These are phyloP conservation scores for Tauraco hartlaubi DNA, from an alignment of 2,797 vertebrate genomes.

Conservation along the genomic window DNA sequence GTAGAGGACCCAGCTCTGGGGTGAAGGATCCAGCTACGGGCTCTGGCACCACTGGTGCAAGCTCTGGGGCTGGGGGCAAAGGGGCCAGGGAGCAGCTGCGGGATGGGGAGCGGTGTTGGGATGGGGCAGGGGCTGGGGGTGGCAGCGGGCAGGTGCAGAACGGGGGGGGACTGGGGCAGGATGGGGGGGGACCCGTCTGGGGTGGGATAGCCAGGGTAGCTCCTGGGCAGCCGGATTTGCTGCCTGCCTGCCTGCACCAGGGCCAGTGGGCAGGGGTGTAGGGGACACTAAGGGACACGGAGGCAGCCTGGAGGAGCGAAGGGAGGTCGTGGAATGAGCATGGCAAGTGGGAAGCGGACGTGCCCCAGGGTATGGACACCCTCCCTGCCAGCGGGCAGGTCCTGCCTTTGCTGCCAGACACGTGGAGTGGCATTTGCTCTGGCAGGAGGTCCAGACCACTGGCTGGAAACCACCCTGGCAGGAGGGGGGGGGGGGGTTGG, in stretches of 20 bases:
- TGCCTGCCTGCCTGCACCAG: too few relatives aligned
- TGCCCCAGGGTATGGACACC: background rate
- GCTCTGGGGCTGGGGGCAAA: background rate
- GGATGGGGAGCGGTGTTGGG: too few relatives aligned
- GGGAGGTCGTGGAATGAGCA: too few relatives aligned
- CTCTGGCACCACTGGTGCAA: fast-evolving
- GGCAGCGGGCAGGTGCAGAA: background rate
- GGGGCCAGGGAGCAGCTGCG: background rate
- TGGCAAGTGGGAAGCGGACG: background rate
- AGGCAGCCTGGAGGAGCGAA: background rate
- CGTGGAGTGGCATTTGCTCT: background rate
- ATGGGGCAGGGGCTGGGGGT: background rate
- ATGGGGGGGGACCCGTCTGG: fast-evolving
- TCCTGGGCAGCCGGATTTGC: too few relatives aligned
- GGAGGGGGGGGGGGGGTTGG: background rate
- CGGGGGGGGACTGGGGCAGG: background rate
- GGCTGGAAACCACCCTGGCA: too few relatives aligned
- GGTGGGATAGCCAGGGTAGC: background rate
- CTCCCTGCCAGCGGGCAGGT: background rate
- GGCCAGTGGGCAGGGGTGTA: fast-evolving
- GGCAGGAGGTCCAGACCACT: background rate
- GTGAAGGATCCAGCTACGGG: background rate
- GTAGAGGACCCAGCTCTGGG: background rate
- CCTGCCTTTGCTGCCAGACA: background rate
- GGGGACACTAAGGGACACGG: background rate